Conservation (phyloP, 1,140 invertebrate species). For the Helicoverpa armigera region DNA sequence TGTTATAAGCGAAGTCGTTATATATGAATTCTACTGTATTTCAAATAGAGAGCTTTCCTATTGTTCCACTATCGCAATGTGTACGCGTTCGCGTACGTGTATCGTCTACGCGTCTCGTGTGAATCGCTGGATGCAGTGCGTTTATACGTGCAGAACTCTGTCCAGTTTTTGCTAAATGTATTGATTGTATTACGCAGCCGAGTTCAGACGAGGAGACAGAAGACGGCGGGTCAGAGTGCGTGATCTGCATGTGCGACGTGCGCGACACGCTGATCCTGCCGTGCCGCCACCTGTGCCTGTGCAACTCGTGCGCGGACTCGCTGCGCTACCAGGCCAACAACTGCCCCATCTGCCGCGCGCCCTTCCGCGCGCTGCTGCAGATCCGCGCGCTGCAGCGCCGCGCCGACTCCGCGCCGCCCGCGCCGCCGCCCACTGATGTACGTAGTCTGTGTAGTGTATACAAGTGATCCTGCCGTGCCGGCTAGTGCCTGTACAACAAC, state of each 20-base stretch:
- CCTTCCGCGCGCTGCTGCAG: conserved; percentile 98
- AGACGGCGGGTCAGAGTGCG: conserved; percentile 99
- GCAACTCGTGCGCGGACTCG: conserved; percentile 98
- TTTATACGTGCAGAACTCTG: no score
- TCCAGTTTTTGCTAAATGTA: no score
- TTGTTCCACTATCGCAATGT: no score
- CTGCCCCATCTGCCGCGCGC: conserved; percentile 99
- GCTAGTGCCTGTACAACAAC: conserved; percentile 48
- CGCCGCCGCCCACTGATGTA: neutral
- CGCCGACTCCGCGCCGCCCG: conserved; percentile 74
- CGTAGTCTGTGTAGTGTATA: neutral
- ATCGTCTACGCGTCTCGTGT: no score
- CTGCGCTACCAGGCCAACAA: conserved; percentile 99
- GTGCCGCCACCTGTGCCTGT: conserved; percentile 98
- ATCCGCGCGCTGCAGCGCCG: conserved; percentile 97
- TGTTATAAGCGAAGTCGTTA: no score
- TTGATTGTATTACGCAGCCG: conserved; percentile 78
- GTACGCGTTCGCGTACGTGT: no score
- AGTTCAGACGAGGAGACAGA: conserved; percentile 96
- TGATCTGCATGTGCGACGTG: conserved; percentile 99
- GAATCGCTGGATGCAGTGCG: no score
- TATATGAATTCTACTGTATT: no score
- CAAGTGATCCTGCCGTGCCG: no score
- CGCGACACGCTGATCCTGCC: conserved; percentile 99
- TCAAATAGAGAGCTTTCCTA: no score